Percentiles rank a stretch among this genome's conserved stretches.
Evolutionary conservation across 2,888 invertebrate species (phyloP).

Genomic region (Saturnia japonica): DNA sequence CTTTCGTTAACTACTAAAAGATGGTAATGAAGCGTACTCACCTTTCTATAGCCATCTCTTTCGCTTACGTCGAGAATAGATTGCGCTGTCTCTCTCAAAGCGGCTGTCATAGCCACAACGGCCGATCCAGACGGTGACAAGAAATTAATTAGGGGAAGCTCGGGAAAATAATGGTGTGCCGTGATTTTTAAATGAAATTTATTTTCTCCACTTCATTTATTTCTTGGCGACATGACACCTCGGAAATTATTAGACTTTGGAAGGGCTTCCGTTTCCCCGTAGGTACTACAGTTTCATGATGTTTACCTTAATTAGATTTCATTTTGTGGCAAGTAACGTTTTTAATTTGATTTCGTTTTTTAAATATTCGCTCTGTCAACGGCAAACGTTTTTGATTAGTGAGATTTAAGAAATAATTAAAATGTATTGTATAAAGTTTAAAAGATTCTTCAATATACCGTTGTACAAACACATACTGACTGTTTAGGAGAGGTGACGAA

Average conservation of each 20-base stretch:
- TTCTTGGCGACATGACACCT: conserved; percentile 78
- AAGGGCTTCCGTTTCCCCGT: conserved; percentile 57
- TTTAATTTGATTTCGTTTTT: conserved; percentile 24
- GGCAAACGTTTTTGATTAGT: neutral
- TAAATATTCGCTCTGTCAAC: neutral
- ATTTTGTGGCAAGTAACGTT: conserved; percentile 6
- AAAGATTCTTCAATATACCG: neutral
- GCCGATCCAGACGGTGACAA: conserved; percentile 78
- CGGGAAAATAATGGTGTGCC: conserved; percentile 77
- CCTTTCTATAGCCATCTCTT: conserved; percentile 57
- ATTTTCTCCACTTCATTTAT: conserved; percentile 81
- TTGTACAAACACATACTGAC: neutral
- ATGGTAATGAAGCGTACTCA: conserved; percentile 77
- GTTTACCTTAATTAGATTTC: conserved; percentile 53
- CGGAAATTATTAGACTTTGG: conserved; percentile 77
- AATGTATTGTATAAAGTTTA: neutral
- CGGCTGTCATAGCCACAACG: conserved; percentile 74
- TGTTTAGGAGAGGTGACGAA: neutral
- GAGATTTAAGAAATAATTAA: neutral
- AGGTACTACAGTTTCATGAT: conserved; percentile 63
- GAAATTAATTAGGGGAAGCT: conserved; percentile 81
- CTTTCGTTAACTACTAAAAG: conserved; percentile 76
- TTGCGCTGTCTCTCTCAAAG: conserved; percentile 49
- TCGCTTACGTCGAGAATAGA: conserved; percentile 30
- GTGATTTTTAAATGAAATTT: conserved; percentile 82